Percentiles rank a stretch among this genome's conserved stretches.
phyloP scores from a whole-genome alignment of 2,113 vertebrate genomes.

The Plestiodon gilberti region DNA sequence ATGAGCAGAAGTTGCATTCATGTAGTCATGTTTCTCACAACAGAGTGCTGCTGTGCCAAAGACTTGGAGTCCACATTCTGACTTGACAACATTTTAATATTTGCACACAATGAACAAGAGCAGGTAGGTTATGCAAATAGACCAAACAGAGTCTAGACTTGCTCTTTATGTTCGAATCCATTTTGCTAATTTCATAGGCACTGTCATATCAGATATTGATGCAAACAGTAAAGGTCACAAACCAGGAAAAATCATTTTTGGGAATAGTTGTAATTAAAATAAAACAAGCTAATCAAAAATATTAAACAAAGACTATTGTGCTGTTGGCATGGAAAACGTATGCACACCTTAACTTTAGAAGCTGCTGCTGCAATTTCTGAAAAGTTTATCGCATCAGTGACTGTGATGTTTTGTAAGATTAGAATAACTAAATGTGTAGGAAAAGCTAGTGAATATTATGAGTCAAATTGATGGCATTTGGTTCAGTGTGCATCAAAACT shows the following conservation, averaged over 20 bases:
- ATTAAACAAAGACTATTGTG: neutral
- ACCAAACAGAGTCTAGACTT: neutral
- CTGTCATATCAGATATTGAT: neutral
- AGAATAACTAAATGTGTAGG: neutral
- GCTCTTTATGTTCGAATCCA: neutral
- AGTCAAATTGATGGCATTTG: conserved; percentile 23
- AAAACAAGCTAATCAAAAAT: neutral
- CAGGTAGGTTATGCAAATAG: neutral
- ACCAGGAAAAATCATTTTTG: neutral
- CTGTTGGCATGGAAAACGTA: neutral
- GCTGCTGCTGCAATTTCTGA: neutral
- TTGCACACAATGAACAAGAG: neutral
- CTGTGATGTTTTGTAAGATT: neutral
- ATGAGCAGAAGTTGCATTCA: too few relatives aligned
- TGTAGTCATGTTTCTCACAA: too few relatives aligned
- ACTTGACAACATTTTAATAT: neutral
- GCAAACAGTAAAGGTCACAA: accelerated
- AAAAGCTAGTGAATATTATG: neutral
- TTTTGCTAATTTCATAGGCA: neutral
- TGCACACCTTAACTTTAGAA: neutral
- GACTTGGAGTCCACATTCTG: too few relatives aligned
- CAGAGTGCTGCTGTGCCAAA: too few relatives aligned
- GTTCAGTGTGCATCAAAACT: conserved; percentile 37
- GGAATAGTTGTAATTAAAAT: neutral
- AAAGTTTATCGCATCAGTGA: neutral